phyloP scores from a whole-genome alignment of 1,140 invertebrate species.

The Bombyx mori region DNA sequence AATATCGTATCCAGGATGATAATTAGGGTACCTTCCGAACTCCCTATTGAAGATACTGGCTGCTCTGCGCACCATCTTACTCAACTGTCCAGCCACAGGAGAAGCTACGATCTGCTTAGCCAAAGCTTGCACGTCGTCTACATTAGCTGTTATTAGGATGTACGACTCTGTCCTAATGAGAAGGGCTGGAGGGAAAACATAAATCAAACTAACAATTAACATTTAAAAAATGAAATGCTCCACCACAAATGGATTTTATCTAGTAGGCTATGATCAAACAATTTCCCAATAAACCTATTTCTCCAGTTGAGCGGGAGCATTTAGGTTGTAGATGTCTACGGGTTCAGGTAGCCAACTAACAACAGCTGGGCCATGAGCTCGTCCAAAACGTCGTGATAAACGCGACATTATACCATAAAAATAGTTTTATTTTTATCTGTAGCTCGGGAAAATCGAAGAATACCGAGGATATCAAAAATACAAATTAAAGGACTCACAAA shows the following conservation, averaged over 20 bases:
- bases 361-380: no score
- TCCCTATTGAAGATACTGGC: conserved; percentile 24
- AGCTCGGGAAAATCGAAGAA: no score
- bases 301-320: no score
- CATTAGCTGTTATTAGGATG: conserved; percentile 42
- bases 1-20: conserved; percentile 1
- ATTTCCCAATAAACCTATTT: neutral
- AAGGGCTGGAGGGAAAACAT: conserved; percentile 14
- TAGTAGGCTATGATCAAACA: neutral
- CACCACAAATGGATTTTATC: neutral
- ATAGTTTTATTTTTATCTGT: no score
- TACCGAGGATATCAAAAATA: no score
- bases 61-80: conserved; percentile 35
- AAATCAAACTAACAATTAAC: conserved; percentile 6
- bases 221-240: neutral
- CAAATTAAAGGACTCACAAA: no score
- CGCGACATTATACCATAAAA: no score
- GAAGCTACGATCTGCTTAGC: conserved; percentile 31
- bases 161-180: conserved; percentile 19
- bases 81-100: conserved; percentile 27
- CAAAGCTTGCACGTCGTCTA: conserved; percentile 39
- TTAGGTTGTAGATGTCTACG: no score
- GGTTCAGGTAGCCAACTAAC: no score
- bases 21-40: conserved; percentile 2
- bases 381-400: no score